phyloP scores from a whole-genome alignment of 1,140 invertebrate species.

The Pemphigus obesinymphae region DNA sequence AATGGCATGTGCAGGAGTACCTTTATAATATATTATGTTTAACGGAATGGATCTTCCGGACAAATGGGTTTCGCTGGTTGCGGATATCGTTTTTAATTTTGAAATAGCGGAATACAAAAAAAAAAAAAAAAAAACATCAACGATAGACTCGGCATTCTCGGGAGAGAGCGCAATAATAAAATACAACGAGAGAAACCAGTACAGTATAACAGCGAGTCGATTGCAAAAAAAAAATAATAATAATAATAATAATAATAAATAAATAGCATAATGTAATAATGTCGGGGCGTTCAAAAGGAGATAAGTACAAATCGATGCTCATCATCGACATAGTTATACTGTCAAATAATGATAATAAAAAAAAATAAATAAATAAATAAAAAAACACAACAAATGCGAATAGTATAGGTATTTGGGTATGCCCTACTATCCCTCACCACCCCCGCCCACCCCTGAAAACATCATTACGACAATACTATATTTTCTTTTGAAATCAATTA shows the following conservation, averaged over 20 bases:
- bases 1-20: too few species aligned
- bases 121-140: too few species aligned
- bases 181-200: too few species aligned
- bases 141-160: background rate
- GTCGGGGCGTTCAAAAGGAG: background rate
- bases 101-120: background rate
- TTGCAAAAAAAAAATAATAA: too few species aligned
- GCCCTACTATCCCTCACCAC: background rate
- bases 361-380: too few species aligned
- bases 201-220: background rate
- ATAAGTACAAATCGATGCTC: background rate
- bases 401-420: background rate
- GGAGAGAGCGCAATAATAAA: background rate
- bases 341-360: background rate
- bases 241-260: too few species aligned
- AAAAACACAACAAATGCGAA: too few species aligned
- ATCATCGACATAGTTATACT: background rate
- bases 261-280: too few species aligned
- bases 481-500: conserved; percentile 18
- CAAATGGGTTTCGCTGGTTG: background rate
- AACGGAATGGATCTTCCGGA: background rate
- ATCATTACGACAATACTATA: too few species aligned
- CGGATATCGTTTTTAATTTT: background rate
- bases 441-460: background rate
- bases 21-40: too few species aligned